Percentiles rank a stretch among this genome's conserved stretches.
Conservation (phyloP, 2,797 vertebrate genomes). For the Channa striata region DNA sequence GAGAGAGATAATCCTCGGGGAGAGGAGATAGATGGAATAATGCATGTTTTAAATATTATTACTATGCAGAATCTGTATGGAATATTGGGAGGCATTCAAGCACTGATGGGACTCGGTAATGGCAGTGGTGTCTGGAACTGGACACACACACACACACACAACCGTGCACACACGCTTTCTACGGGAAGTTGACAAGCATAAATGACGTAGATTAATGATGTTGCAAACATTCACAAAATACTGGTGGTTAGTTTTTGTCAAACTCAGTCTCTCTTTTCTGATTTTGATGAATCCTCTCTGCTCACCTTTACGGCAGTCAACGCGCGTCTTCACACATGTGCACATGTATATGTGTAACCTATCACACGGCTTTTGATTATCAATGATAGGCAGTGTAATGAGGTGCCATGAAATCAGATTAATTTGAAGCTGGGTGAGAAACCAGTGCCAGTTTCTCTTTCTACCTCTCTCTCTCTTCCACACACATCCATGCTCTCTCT, state of each 20-base stretch:
- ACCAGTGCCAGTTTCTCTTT: conserved; percentile 56
- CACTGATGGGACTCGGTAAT: conserved; percentile 72
- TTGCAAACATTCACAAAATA: conserved; percentile 61
- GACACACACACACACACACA: conserved; percentile 41
- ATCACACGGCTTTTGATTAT: conserved; percentile 74
- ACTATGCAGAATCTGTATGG: conserved; percentile 66
- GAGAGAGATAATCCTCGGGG: conserved; percentile 51
- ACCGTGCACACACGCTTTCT: background rate
- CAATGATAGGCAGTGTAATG: conserved; percentile 79
- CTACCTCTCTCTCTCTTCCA: background rate
- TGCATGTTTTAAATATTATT: conserved; percentile 78
- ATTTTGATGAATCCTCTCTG: conserved; percentile 41
- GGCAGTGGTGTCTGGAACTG: conserved; percentile 52
- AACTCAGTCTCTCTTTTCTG: conserved; percentile 55
- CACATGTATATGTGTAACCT: conserved; percentile 26
- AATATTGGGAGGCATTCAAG: conserved; percentile 70
- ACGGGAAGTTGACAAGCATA: conserved; percentile 48
- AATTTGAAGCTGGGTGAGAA: conserved; percentile 69
- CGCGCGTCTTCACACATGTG: conserved; percentile 28
- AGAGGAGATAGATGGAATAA: conserved; percentile 76
- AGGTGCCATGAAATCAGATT: conserved; percentile 79
- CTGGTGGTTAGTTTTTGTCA: conserved; percentile 68
- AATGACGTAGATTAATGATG: conserved; percentile 73
- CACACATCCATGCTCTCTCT: background rate
- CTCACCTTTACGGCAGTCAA: background rate